Conservation (phyloP, 2,113 vertebrate genomes). For the Dendrocopos noguchii region DNA sequence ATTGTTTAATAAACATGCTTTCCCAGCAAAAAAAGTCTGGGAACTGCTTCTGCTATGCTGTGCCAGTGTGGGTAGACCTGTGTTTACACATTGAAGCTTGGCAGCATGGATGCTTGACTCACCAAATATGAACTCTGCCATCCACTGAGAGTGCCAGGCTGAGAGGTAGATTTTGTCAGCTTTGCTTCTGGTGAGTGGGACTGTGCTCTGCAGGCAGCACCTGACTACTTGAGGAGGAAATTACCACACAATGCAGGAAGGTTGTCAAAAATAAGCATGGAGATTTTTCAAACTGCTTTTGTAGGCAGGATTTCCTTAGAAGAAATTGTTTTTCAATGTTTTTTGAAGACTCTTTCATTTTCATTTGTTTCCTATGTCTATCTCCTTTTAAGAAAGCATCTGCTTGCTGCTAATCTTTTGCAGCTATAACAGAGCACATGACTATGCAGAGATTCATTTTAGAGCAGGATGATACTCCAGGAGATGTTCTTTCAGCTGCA, state of each 20-base stretch:
- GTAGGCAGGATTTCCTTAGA: neutral
- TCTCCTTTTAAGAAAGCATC: neutral
- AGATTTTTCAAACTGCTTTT: neutral
- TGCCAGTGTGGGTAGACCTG: neutral
- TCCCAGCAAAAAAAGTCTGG: neutral
- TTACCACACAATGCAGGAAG: neutral
- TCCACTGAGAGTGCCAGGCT: neutral
- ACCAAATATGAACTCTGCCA: neutral
- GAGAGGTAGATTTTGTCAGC: constrained; percentile 15
- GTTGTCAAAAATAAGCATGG: neutral
- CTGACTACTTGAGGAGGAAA: constrained; percentile 10
- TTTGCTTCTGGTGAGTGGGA: neutral
- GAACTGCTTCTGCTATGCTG: neutral
- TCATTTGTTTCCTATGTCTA: neutral
- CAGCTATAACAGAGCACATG: neutral
- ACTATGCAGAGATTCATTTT: neutral
- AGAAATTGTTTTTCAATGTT: neutral
- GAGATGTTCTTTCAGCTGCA: neutral
- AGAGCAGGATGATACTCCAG: neutral
- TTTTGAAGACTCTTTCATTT: neutral
- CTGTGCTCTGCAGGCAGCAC: neutral
- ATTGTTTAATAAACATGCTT: neutral
- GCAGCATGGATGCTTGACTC: neutral
- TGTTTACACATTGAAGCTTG: neutral
- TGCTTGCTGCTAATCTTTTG: neutral